Evolutionary conservation across 2,113 vertebrate genomes (phyloP), one percentile per base, ranked within the genome.

Genomic region (Mungos mungo): DNA sequence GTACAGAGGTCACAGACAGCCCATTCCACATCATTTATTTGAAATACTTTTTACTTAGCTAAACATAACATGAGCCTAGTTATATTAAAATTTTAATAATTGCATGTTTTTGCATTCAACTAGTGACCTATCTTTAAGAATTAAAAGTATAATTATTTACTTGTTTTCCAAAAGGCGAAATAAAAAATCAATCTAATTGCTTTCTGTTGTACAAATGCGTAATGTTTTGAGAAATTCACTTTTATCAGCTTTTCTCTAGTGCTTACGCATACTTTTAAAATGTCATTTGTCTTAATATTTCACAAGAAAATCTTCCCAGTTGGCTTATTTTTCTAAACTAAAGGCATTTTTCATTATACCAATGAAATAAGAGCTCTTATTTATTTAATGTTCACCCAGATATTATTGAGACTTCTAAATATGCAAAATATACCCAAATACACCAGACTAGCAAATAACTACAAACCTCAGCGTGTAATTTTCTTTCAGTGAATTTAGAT

Each of bases 11-110:
- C 88, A 60, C 7, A 95, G 69, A 35, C 82, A 92, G 66, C 45
- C 80, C 72, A 81, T 89, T 87, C 83, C 85, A 41, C 74, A 79
- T 54, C 25, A 15, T 91, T 97, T 94, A n/a, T 93, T 96, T 3
- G 84, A 41, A 96, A 95, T 23, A 65, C 76, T 85, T 63, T 96
- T 0, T 80, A 41, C 60, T 95, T 82, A 92, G 68, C 31, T 97
- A 91, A 97, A 98, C 97, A 84, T 95, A 98, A 0, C 27, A 94
- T 85, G 45, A 96, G 15, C 83, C 82, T 95, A 72, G 33, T 91
- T 97, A 90, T 3, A 52, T 69, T 47, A 92, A 96, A 47, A 72
- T 54, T 74, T 5, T 69, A 88, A 90, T 95, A 25, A 25, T n/a
- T 60, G 47, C 86, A 82, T 82, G 77, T 96, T 96, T 93, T 71